These are phyloP conservation scores for Bombus difficillimus DNA, from an alignment of 1,140 invertebrate species.

Conservation along the genomic window DNA sequence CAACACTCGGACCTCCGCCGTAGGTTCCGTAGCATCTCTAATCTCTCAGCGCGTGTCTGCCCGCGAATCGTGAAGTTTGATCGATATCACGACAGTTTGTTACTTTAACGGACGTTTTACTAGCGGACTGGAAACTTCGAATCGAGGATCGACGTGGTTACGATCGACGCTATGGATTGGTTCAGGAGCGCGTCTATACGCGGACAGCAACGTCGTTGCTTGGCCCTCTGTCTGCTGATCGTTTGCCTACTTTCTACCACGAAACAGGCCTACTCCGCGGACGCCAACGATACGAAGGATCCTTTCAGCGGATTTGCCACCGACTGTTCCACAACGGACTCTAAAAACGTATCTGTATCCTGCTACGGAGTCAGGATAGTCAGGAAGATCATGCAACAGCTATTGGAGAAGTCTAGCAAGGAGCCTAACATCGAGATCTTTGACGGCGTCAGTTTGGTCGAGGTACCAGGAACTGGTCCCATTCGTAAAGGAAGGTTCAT, in stretches of 20 bases:
- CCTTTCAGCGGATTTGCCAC: slow-evolving; percentile 73
- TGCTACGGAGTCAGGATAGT: slow-evolving; percentile 82
- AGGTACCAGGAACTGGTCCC: slow-evolving; percentile 59
- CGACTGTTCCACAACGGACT: slow-evolving; percentile 70
- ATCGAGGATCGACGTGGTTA: neutral
- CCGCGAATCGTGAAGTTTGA: neutral
- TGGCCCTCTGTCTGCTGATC: slow-evolving; percentile 27
- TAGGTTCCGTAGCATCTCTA: slow-evolving; percentile 62
- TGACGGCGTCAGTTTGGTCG: slow-evolving; percentile 86
- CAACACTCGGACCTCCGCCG: slow-evolving; percentile 71
- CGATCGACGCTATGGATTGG: slow-evolving; percentile 28
- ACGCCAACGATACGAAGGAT: slow-evolving; percentile 34
- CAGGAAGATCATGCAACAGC: slow-evolving; percentile 80
- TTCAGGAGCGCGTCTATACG: neutral
- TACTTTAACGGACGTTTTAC: neutral
- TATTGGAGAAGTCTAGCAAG: slow-evolving; percentile 76
- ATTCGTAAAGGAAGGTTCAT: slow-evolving; percentile 80
- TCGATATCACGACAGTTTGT: neutral
- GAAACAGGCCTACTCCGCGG: neutral
- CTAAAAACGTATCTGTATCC: slow-evolving; percentile 78
- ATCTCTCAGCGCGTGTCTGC: neutral
- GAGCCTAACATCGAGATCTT: slow-evolving; percentile 82
- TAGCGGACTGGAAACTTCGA: too few species aligned
- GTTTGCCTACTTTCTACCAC: slow-evolving; percentile 30
- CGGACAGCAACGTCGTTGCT: slow-evolving; percentile 1